phyloP scores from a whole-genome alignment of 2,797 vertebrate species.

The Thamnophis elegans region DNA sequence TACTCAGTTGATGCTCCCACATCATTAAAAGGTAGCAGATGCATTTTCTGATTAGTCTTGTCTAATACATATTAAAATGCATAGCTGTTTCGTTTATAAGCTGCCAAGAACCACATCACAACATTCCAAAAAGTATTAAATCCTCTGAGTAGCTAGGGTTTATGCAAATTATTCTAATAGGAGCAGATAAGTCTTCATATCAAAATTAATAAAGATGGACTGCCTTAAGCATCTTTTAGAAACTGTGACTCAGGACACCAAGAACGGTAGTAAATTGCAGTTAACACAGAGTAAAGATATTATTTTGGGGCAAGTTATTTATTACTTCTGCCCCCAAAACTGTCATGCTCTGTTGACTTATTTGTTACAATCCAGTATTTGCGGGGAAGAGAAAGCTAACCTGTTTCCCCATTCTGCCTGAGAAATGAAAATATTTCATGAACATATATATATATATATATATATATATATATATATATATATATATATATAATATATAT shows the following conservation, averaged over 20 bases:
- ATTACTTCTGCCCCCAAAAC: background rate
- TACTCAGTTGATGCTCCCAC: background rate
- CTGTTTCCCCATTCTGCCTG: background rate
- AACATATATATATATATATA: background rate
- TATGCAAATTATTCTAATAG: background rate
- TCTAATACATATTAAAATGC: background rate
- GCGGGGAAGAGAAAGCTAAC: background rate
- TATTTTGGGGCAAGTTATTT: background rate
- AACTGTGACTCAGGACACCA: background rate
- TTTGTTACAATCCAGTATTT: background rate
- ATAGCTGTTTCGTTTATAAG: background rate
- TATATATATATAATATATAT: too few relatives aligned
- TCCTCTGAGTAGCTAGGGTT: background rate
- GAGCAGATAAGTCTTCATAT: background rate
- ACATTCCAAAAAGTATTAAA: background rate
- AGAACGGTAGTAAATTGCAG: background rate
- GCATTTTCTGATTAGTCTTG: background rate
- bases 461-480: too few relatives aligned
- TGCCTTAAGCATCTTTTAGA: background rate
- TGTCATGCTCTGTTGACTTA: background rate
- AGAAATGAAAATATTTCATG: background rate
- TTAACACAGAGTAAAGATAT: background rate
- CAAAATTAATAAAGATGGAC: background rate
- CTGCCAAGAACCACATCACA: background rate
- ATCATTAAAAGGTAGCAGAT: background rate